Evolutionary conservation across 2,888 invertebrate genomes (phyloP).

Genomic region (Acronicta leporina): DNA sequence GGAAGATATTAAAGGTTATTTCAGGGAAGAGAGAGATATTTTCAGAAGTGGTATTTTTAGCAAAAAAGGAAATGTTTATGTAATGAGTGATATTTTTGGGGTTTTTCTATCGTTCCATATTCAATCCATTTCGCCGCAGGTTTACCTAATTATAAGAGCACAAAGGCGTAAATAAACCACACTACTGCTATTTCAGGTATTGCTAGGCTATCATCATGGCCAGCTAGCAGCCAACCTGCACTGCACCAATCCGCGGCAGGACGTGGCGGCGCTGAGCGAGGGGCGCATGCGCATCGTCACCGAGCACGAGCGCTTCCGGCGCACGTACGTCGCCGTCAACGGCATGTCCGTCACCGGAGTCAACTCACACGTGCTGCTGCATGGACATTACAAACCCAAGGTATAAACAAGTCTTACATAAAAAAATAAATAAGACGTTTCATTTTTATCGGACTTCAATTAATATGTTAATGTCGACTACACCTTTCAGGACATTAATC

Average conservation of each 20-base stretch:
- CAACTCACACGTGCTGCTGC: slow-evolving; percentile 69
- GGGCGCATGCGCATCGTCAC: slow-evolving; percentile 89
- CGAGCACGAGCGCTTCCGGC: slow-evolving; percentile 86
- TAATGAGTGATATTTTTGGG: too few relatives aligned
- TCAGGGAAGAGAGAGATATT: too few relatives aligned
- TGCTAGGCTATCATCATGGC: slow-evolving; percentile 67
- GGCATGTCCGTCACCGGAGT: slow-evolving; percentile 69
- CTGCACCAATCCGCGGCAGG: slow-evolving; percentile 87
- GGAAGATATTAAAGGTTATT: too few relatives aligned
- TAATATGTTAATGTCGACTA: too few relatives aligned
- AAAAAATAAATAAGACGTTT: too few relatives aligned
- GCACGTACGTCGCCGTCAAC: slow-evolving; percentile 78
- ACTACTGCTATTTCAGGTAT: background rate
- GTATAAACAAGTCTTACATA: slow-evolving; percentile 45
- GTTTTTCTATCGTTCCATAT: too few relatives aligned
- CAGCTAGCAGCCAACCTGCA: slow-evolving; percentile 92
- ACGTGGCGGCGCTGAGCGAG: slow-evolving; percentile 81
- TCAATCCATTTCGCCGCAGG: too few relatives aligned
- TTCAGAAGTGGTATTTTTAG: too few relatives aligned
- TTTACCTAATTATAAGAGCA: too few relatives aligned
- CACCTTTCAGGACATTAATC: slow-evolving; percentile 64
- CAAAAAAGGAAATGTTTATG: too few relatives aligned
- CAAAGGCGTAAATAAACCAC: too few relatives aligned
- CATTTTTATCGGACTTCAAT: too few relatives aligned
- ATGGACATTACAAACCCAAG: slow-evolving; percentile 69